Conservation (phyloP, 2,113 vertebrate genomes). For the Coturnix japonica region DNA sequence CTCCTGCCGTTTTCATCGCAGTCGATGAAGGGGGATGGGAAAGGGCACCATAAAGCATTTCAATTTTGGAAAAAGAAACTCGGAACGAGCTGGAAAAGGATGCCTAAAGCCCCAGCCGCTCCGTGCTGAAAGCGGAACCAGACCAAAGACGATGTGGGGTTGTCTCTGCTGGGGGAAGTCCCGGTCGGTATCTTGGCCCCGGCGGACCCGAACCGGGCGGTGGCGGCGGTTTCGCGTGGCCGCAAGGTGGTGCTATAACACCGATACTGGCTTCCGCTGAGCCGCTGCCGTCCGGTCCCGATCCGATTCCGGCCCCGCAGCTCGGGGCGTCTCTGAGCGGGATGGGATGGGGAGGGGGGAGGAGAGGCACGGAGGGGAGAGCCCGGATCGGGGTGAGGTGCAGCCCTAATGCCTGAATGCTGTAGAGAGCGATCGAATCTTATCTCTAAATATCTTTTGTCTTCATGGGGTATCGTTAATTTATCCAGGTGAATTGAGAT, state of each 20-base stretch:
- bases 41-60: background rate
- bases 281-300: background rate
- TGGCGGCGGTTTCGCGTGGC: background rate
- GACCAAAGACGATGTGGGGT: conserved; percentile 68
- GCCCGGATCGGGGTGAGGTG: background rate
- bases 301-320: conserved; percentile 10
- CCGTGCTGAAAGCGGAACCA: background rate
- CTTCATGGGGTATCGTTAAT: background rate
- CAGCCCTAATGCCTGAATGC: background rate
- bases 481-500: background rate
- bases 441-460: background rate
- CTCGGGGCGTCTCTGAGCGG: conserved; percentile 45
- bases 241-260: conserved; percentile 77
- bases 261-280: conserved; percentile 5
- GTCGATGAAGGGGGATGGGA: background rate
- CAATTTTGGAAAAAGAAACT: background rate
- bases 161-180: conserved; percentile 32
- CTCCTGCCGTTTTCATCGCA: background rate
- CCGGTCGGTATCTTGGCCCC: conserved; percentile 52
- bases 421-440: background rate
- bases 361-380: background rate
- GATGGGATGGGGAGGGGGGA: background rate
- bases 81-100: background rate
- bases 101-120: background rate
- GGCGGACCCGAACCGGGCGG: background rate